Evolutionary conservation across 2,113 vertebrate genomes (phyloP).

Genomic region (Abramis brama): DNA sequence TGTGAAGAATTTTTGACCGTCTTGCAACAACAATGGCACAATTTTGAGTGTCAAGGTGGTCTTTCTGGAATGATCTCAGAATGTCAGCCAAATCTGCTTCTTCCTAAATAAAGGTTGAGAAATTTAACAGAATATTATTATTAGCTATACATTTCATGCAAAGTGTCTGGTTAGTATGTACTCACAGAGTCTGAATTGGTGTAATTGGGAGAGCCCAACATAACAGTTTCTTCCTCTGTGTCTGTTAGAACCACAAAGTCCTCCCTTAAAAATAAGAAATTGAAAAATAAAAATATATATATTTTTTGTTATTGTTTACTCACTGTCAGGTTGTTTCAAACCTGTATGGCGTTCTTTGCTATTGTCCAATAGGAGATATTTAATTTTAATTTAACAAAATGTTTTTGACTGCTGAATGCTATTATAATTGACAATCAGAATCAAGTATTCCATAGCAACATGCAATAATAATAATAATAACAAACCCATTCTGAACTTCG

Average conservation of each 20-base stretch:
- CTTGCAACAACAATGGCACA: conserved; percentile 8
- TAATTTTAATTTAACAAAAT: neutral
- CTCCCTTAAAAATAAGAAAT: neutral
- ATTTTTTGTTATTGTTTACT: too few species aligned
- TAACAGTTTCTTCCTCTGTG: neutral
- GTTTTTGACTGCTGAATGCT: too few species aligned
- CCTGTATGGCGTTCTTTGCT: too few species aligned
- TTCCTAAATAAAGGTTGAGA: neutral
- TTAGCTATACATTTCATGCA: neutral
- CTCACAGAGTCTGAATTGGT: neutral
- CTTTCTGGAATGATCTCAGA: conserved; percentile 3
- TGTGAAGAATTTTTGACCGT: conserved; percentile 4
- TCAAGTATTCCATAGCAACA: too few species aligned
- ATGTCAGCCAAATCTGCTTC: conserved; percentile 3
- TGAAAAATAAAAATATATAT: neutral
- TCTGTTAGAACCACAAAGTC: neutral
- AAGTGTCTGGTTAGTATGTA: neutral
- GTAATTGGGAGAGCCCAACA: neutral
- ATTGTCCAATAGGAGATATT: too few species aligned
- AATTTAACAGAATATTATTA: neutral
- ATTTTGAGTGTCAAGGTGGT: neutral
- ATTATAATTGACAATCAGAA: too few species aligned
- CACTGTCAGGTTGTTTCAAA: too few species aligned
- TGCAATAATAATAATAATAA: too few species aligned
- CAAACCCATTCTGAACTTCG: neutral